Conservation (phyloP, 2,113 vertebrate species). For the Kryptolebias marmoratus region DNA sequence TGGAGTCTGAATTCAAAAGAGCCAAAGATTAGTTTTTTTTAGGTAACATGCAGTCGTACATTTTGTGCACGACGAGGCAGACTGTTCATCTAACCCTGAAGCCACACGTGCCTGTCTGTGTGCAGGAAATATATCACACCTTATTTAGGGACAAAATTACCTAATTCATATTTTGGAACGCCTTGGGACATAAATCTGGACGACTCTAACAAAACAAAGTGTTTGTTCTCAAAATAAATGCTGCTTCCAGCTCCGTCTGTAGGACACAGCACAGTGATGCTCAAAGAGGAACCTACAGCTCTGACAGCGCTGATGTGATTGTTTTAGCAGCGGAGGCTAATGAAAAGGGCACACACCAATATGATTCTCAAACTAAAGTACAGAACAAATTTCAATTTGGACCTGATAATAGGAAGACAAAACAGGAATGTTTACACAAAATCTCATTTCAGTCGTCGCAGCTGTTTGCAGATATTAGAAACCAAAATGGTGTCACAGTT, state of each 20-base stretch:
- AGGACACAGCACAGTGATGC: not conserved
- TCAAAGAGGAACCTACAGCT: not conserved
- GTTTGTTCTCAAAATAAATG: not conserved
- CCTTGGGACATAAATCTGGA: not conserved
- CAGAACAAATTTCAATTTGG: too few relatives aligned
- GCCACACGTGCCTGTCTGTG: not conserved
- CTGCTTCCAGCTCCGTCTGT: not conserved
- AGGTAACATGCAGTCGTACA: not conserved
- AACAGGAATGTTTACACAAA: too few relatives aligned
- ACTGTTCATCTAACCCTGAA: not conserved
- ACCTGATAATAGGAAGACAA: too few relatives aligned
- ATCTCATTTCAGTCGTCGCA: too few relatives aligned
- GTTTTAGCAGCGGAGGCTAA: not conserved
- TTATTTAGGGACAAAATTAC: not conserved
- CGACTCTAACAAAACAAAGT: not conserved
- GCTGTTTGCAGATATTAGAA: too few relatives aligned
- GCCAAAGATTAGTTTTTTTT: not conserved
- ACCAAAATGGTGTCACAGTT: too few relatives aligned
- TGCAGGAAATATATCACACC: slow-evolving; percentile 3
- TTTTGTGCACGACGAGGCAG: not conserved
- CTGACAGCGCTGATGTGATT: too few relatives aligned
- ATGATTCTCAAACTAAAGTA: too few relatives aligned
- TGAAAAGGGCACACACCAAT: not conserved
- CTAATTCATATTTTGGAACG: slow-evolving; percentile 12
- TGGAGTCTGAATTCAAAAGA: slow-evolving; percentile 1